Percentiles rank a stretch among this genome's conserved stretches.
phyloP scores from a whole-genome alignment of 2,113 vertebrate species.

The Hoplias malabaricus region DNA sequence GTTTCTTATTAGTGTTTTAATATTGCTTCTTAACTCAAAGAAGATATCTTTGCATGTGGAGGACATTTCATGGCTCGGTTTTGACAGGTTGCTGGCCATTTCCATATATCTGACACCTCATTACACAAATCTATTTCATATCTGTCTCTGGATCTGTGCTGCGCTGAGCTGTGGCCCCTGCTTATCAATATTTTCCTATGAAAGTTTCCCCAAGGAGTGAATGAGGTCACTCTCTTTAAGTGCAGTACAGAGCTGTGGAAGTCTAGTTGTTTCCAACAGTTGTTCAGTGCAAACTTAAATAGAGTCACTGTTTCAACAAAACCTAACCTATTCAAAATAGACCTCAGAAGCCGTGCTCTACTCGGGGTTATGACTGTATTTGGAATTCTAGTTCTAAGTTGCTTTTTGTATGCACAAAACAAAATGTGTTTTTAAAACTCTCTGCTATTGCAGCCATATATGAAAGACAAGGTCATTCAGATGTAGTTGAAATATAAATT shows the following conservation, averaged over 20 bases:
- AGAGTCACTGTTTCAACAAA: neutral
- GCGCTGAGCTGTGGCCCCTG: constrained; percentile 21
- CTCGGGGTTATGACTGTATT: no score
- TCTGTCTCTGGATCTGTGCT: constrained; percentile 21
- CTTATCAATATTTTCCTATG: constrained; percentile 38
- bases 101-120: constrained; percentile 39
- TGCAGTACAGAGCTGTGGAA: neutral
- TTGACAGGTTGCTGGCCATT: neutral
- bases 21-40: neutral
- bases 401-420: no score
- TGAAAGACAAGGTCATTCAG: no score
- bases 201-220: constrained; percentile 25
- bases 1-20: neutral
- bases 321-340: no score
- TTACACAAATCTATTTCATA: constrained; percentile 23
- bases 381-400: no score
- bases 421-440: no score
- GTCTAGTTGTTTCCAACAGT: neutral
- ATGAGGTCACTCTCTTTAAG: neutral
- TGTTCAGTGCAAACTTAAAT: neutral
- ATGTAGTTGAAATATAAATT: no score
- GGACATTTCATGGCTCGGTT: neutral
- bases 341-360: no score
- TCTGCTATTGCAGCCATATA: no score
- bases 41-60: neutral